These are phyloP conservation scores for Marcusenius ussheri DNA, from an alignment of 2,113 vertebrate genomes.

Conservation along the genomic window DNA sequence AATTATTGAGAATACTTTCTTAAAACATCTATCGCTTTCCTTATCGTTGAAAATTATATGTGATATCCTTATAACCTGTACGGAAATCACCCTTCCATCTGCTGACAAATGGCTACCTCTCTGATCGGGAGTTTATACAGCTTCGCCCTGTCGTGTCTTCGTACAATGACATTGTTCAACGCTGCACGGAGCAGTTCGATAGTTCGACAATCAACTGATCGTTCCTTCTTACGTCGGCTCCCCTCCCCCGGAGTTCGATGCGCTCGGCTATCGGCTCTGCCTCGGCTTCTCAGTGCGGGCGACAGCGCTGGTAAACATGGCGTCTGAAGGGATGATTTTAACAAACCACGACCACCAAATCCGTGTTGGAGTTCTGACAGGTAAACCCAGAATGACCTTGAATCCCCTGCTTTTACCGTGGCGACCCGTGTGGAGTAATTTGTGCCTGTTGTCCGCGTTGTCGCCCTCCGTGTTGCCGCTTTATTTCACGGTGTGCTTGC, in stretches of 20 bases:
- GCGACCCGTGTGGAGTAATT: conserved; percentile 13
- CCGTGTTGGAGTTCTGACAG: conserved; percentile 87
- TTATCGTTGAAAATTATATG: not conserved
- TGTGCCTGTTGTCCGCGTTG: conserved; percentile 3
- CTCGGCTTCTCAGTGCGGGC: conserved; percentile 58
- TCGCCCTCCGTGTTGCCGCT: conserved; percentile 20
- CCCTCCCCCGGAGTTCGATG: conserved; percentile 36
- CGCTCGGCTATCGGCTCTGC: conserved; percentile 40
- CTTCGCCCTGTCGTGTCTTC: not conserved
- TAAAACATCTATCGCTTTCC: not conserved
- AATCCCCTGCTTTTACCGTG: not conserved
- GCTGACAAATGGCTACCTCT: not conserved
- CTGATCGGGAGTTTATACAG: not conserved
- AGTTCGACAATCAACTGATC: conserved; percentile 28
- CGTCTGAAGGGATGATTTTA: conserved; percentile 91
- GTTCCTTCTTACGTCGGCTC: conserved; percentile 17
- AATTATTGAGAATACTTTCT: not conserved
- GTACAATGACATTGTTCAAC: not conserved
- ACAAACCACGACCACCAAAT: conserved; percentile 96
- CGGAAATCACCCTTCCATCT: not conserved
- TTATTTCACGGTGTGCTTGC: conserved; percentile 34
- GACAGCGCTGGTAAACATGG: conserved; percentile 81
- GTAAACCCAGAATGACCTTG: conserved; percentile 50
- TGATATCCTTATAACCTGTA: not conserved
- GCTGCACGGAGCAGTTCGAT: not conserved